Evolutionary conservation across 1,140 invertebrate genomes (phyloP).

Genomic region (Nixonia krombeini): DNA sequence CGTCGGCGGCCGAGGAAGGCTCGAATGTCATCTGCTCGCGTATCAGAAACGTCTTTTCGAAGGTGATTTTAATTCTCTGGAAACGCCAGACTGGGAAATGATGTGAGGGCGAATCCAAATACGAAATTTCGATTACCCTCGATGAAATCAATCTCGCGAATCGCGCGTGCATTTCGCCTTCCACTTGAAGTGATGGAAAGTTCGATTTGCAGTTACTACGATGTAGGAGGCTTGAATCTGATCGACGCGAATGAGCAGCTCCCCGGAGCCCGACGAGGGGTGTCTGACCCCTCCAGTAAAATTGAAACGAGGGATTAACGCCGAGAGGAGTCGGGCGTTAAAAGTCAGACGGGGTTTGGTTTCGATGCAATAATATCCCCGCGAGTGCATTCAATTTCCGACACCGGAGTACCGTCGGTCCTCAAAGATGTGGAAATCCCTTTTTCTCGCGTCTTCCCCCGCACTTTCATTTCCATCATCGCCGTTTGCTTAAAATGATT

Average conservation of each 20-base stretch:
- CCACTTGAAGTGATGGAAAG: constrained; percentile 48
- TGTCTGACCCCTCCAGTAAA: constrained; percentile 46
- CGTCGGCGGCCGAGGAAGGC: constrained; percentile 7
- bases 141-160: constrained; percentile 48
- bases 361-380: constrained; percentile 54
- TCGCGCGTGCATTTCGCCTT: constrained; percentile 43
- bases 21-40: too few relatives aligned
- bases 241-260: constrained; percentile 51
- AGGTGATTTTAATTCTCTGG: too few relatives aligned
- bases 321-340: constrained; percentile 44
- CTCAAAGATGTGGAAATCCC: constrained; percentile 45
- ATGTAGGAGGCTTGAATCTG: constrained; percentile 47
- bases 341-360: constrained; percentile 51
- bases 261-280: constrained; percentile 41
- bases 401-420: constrained; percentile 45
- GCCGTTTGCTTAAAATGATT: constrained; percentile 39
- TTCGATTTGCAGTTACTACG: constrained; percentile 50
- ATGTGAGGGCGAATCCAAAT: constrained; percentile 43
- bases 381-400: constrained; percentile 55
- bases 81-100: constrained; percentile 38
- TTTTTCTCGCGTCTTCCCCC: constrained; percentile 34
- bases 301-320: constrained; percentile 53
- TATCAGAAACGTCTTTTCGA: too few relatives aligned
- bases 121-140: constrained; percentile 43
- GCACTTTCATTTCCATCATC: constrained; percentile 34